Evolutionary conservation across 2,797 vertebrate genomes (phyloP).

Genomic region (Zalophus californianus): DNA sequence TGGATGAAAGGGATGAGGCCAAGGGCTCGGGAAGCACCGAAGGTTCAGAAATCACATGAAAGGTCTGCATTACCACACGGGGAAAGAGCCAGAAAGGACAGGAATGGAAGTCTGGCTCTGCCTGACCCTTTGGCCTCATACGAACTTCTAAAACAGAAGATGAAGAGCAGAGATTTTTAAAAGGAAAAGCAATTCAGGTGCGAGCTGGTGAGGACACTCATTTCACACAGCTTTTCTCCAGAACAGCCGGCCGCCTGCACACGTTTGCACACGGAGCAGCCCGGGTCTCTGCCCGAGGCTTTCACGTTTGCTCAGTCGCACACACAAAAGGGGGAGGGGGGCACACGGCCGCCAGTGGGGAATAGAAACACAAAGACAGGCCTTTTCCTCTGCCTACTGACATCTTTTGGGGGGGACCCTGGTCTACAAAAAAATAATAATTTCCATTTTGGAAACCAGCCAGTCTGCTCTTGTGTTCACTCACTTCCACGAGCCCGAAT

Average conservation of each 20-base stretch:
- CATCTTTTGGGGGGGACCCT: conserved; percentile 37
- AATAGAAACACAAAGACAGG: background rate
- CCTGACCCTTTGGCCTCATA: conserved; percentile 54
- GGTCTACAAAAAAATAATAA: conserved; percentile 51
- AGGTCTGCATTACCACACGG: background rate
- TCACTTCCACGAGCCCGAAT: background rate
- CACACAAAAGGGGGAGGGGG: background rate
- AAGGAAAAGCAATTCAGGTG: background rate
- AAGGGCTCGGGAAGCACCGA: background rate
- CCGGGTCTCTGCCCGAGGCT: background rate
- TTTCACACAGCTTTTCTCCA: conserved; percentile 75
- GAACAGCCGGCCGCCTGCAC: conserved; percentile 50
- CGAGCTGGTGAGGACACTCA: accelerated
- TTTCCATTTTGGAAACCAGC: conserved; percentile 56
- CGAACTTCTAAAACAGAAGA: conserved; percentile 62
- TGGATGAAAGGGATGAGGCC: background rate
- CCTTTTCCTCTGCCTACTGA: background rate
- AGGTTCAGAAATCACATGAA: background rate
- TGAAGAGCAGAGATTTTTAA: conserved; percentile 70
- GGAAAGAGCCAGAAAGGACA: background rate
- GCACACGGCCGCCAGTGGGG: background rate
- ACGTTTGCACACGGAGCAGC: conserved; percentile 46
- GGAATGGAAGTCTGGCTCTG: background rate
- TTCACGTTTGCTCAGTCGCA: background rate
- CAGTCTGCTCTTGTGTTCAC: background rate